Conservation (phyloP, 2,113 vertebrate genomes). For the Myotis brandtii region DNA sequence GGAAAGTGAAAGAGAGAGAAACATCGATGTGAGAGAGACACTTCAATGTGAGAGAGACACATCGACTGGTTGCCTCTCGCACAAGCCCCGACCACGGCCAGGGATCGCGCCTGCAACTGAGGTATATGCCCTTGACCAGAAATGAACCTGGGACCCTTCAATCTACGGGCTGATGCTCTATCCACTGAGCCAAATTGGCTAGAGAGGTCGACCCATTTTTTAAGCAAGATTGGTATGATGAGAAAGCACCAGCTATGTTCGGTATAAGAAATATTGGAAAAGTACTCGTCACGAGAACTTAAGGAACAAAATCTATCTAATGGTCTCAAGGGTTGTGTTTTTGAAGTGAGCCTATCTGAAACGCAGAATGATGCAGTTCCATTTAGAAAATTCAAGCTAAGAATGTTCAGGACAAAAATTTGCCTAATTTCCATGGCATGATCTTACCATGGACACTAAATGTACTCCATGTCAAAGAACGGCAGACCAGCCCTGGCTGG, state of each 20-base stretch:
- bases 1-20: too few species aligned
- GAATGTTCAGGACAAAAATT: not conserved
- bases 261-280: not conserved
- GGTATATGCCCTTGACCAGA: too few species aligned
- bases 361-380: not conserved
- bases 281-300: not conserved
- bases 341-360: not conserved
- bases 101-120: too few species aligned
- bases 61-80: too few species aligned
- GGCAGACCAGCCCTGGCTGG: not conserved
- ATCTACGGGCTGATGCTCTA: too few species aligned
- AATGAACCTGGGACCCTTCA: too few species aligned
- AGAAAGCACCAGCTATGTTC: constrained; percentile 19
- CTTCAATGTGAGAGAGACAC: too few species aligned
- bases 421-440: not conserved
- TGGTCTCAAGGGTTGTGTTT: not conserved
- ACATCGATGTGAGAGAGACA: too few species aligned
- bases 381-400: not conserved
- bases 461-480: not conserved
- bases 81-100: too few species aligned
- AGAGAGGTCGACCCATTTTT: not conserved
- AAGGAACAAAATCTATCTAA: not conserved
- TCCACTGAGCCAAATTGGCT: too few species aligned
- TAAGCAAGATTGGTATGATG: not conserved
- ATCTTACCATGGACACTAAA: not conserved